A percentile compares a stretch with the other conserved stretches of the same genome.
Evolutionary conservation across 2,113 vertebrate genomes (phyloP).

Genomic region (Formicarius rufipectus): DNA sequence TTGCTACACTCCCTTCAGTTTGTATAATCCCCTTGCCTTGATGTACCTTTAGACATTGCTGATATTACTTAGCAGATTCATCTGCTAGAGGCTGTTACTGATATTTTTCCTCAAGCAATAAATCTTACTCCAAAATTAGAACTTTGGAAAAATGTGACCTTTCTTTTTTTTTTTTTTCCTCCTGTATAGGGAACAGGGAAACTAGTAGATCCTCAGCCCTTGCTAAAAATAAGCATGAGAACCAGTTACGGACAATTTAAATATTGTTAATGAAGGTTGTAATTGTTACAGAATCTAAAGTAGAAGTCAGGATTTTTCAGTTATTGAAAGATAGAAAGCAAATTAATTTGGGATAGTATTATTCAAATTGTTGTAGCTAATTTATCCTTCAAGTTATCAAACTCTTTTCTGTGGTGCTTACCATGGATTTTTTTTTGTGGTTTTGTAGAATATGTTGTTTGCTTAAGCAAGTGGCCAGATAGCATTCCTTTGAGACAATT

Average conservation of each 20-base stretch:
- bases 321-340: neutral
- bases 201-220: neutral
- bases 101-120: neutral
- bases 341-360: neutral
- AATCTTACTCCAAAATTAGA: neutral
- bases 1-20: neutral
- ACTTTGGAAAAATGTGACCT: neutral
- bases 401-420: neutral
- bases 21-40: neutral
- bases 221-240: neutral
- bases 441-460: neutral
- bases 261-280: fast-evolving
- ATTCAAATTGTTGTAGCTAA: neutral
- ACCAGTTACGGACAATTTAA: neutral
- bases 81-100: neutral
- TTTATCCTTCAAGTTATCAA: neutral
- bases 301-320: neutral
- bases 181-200: neutral
- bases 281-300: neutral
- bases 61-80: neutral
- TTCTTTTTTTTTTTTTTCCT: neutral
- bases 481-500: neutral
- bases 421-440: neutral
- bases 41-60: neutral
- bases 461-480: neutral